A percentile compares a stretch with the other conserved stretches of the same genome.
These are phyloP conservation scores for Rhabdomys pumilio DNA, from an alignment of 2,797 vertebrate species.

Conservation along the genomic window DNA sequence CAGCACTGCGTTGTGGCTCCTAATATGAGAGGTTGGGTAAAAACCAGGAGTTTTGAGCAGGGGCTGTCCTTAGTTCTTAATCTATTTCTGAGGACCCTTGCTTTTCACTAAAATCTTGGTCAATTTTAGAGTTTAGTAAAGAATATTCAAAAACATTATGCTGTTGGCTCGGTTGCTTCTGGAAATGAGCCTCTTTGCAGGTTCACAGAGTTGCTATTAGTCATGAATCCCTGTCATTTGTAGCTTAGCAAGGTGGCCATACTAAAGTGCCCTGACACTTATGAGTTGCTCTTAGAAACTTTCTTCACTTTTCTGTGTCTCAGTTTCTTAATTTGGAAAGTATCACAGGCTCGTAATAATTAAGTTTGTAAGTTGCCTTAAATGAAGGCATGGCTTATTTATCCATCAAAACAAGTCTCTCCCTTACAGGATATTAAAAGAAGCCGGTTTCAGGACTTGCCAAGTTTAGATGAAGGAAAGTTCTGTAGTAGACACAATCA, in stretches of 20 bases:
- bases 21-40: not conserved
- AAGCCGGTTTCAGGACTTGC: not conserved
- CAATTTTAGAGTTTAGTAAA: slow-evolving; percentile 16
- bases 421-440: not conserved
- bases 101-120: slow-evolving; percentile 49
- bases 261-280: slow-evolving; percentile 24
- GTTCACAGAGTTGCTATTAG: slow-evolving; percentile 47
- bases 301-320: slow-evolving; percentile 13
- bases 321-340: slow-evolving; percentile 55
- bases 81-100: slow-evolving; percentile 33
- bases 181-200: slow-evolving; percentile 24
- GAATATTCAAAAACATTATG: slow-evolving; percentile 4
- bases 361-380: slow-evolving; percentile 19
- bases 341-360: not conserved
- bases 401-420: slow-evolving; percentile 47
- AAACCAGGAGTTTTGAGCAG: not conserved
- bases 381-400: slow-evolving; percentile 22
- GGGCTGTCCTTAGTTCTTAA: not conserved
- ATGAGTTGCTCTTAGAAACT: slow-evolving; percentile 17
- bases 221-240: not conserved
- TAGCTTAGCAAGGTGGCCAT: not conserved
- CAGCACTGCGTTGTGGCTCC: not conserved
- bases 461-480: slow-evolving; percentile 20
- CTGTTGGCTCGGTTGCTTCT: not conserved
- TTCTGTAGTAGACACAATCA: not conserved